Percentiles rank a stretch among this genome's conserved stretches.
Conservation (phyloP, 2,888 invertebrate species). For the Rotaria socialis region DNA sequence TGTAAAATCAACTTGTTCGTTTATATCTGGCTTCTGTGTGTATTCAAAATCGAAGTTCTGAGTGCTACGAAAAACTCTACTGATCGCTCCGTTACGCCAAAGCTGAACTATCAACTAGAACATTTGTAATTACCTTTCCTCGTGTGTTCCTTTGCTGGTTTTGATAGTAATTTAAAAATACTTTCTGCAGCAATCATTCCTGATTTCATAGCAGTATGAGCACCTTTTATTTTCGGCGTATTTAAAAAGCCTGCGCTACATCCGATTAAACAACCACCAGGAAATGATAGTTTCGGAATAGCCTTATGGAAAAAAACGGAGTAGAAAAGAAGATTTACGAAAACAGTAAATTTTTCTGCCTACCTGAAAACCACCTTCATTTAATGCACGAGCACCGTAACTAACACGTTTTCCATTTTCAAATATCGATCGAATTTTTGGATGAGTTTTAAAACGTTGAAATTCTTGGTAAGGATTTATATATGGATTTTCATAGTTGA, state of each 20-base stretch:
- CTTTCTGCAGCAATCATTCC: constrained; percentile 93
- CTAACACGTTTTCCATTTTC: constrained; percentile 74
- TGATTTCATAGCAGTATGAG: constrained; percentile 97
- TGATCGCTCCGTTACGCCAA: no score
- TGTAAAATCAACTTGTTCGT: no score
- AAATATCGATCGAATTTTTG: constrained; percentile 74
- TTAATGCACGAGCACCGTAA: constrained; percentile 91
- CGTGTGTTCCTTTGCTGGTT: constrained; percentile 57
- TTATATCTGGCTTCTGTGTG: no score
- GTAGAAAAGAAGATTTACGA: constrained; percentile 60
- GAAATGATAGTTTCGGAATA: constrained; percentile 80
- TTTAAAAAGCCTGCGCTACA: constrained; percentile 93
- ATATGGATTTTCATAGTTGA: constrained; percentile 93
- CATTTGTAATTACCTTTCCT: constrained; percentile 40
- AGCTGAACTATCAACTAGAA: no score
- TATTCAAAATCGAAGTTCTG: no score
- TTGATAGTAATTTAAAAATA: constrained; percentile 72
- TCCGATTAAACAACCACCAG: constrained; percentile 87
- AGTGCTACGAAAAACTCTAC: no score
- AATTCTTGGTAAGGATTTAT: constrained; percentile 81
- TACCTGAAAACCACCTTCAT: constrained; percentile 72
- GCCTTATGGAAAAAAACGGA: constrained; percentile 47
- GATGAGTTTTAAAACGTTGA: constrained; percentile 90
- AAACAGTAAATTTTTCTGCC: background rate
- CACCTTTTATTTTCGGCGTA: constrained; percentile 84